Evolutionary conservation across 2,797 vertebrate species (phyloP), one percentile per base, ranked within the genome.

Genomic region (Propithecus perrieri): DNA sequence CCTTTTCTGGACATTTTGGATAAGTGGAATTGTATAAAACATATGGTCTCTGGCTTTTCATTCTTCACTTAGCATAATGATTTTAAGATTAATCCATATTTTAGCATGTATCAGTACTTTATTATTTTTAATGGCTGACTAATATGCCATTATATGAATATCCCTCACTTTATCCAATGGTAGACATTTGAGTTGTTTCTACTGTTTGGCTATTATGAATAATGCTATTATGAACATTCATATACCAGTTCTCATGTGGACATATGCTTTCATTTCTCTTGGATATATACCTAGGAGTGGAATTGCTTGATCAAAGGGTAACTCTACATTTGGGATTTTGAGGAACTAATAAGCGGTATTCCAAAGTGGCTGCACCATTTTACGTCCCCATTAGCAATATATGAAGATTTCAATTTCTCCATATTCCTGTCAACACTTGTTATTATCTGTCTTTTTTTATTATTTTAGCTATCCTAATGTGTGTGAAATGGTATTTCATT

Each of bases 91-190:
- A 26, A 61, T 69, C 59, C 22, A 17, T 26, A 41, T 79, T 53
- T 4, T 63, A 41, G 12, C 43, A 50, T 91, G 43, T 80, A 50
- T 90, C 59, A 83, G 24, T 28, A 84, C 41, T 61, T 90, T 7
- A 75, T 89, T 89, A 65, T 89, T 94, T 97, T 80, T 76, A 91
- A 86, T 72, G 24, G 11, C 26, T 57, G 2, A 71, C 30, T 85
- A 76, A 38, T 84, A 76, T 48, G 57, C 13, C 33, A 26, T 74
- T 72, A 8, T 84, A 33, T 72, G 30, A 4, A 57, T 85, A 67
- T 69, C 43, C 22, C 12, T 50, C 30, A 41, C 55, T 59, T 50
- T 41, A 30, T 86, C 20, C 17, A 71, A 3, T 65, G 5, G 33
- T 90, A 18, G 13, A 46, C 30, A 78, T 85, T 67, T 92, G 35